Base-by-base conservation (phyloP, 2,113 vertebrate species). In the Stigmatopora argus region DNA sequence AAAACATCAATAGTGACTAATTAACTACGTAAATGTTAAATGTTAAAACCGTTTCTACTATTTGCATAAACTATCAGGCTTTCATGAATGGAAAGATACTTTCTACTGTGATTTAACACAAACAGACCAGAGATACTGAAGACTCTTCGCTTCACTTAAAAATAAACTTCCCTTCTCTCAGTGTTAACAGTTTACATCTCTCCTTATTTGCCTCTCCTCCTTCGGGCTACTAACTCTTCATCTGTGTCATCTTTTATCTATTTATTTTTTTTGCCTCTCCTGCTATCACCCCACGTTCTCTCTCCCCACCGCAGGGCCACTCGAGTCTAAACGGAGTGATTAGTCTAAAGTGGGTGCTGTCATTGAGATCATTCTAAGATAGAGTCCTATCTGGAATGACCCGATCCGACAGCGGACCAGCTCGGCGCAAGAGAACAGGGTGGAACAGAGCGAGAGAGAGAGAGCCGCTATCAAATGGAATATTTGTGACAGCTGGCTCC, bases 331-430 rank as follows among this genome's bases (percentile, higher is more conserved):
- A 94, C 93, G 94, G 92, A 93, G 92, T 94, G 92, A 95, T 94
- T 94, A 94, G 90, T 90, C 92, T 94, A 94, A 95, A 95, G 93
- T 93, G 92, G 88, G 92, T 90, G 91, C 93, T 95, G 93, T 93
- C 93, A 96, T 81, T 91, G 92, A 95, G 94, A 96, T 94, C 93
- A 96, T 94, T 92, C 93, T 89, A 91, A 94, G 93, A 95, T 94
- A 94, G 93, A 94, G 93, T 93, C 92, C 90, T 94, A 94, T 94
- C 91, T 91, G 92, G 92, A 90, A 90, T 93, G 93, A 95, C 92
- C 93, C 92, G 90, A 91, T 94, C 91, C 92, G 92, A 93, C 93
- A 93, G 92, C 92, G 88, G 91, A 94, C 94, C 92, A 84, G 91
- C 80, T 77, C 93, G 89, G 67, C 90, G 23, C 90, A 80, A 83